phyloP scores from a whole-genome alignment of 2,113 vertebrate genomes.

The Melanocharis versteri region DNA sequence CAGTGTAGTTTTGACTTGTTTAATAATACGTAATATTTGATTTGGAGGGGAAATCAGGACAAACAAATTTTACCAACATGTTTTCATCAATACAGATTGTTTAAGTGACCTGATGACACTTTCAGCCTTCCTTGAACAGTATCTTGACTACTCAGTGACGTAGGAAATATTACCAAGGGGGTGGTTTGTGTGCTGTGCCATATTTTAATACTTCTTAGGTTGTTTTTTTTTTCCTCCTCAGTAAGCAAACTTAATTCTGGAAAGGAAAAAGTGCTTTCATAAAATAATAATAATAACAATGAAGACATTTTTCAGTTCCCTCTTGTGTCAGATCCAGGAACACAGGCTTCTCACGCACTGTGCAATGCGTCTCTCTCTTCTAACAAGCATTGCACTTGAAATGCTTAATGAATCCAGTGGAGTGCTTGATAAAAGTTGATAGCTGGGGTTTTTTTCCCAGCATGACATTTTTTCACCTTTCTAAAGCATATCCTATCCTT shows the following conservation, averaged over 20 bases:
- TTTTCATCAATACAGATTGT: neutral
- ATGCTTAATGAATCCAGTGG: constrained; percentile 1
- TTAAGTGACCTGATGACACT: neutral
- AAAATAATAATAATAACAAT: neutral
- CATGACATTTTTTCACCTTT: neutral
- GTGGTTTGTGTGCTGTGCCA: neutral
- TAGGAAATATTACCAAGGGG: neutral
- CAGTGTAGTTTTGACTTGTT: neutral
- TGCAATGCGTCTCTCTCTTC: neutral
- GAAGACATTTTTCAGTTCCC: constrained; percentile 27
- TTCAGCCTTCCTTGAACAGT: neutral
- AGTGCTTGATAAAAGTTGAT: constrained; percentile 27
- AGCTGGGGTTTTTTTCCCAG: neutral
- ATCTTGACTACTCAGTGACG: neutral
- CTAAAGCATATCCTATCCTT: neutral
- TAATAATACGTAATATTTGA: neutral
- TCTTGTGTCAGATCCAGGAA: neutral
- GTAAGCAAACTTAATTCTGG: neutral
- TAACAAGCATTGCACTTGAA: constrained; percentile 11
- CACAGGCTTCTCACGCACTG: neutral
- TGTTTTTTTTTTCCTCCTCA: neutral
- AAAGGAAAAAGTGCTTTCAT: neutral
- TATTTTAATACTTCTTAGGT: neutral
- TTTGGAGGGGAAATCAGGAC: neutral
- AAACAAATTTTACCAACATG: neutral